Evolutionary conservation across 1,140 invertebrate genomes (phyloP).

Genomic region (Polyergus mexicanus): DNA sequence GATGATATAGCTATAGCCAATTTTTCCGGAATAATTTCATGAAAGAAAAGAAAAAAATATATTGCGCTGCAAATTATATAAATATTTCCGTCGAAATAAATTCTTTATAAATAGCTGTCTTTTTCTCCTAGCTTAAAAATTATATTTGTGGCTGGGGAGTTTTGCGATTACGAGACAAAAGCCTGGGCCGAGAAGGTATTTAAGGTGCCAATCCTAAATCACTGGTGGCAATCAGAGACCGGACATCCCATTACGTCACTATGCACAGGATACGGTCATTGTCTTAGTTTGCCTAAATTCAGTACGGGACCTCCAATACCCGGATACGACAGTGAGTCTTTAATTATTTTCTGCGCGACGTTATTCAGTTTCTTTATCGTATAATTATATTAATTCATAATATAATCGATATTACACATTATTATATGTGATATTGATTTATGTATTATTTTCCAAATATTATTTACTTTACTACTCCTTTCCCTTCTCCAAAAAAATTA

Average conservation of each 20-base stretch:
- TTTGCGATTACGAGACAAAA: conserved; percentile 97
- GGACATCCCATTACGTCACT: conserved; percentile 95
- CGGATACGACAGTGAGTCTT: conserved; percentile 90
- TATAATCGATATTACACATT: neutral
- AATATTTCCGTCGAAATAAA: no score
- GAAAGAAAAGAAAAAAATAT: neutral
- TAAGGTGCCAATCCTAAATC: conserved; percentile 94
- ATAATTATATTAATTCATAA: no score
- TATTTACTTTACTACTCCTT: no score
- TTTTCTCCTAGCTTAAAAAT: conserved; percentile 88
- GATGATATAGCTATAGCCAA: neutral
- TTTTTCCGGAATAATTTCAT: neutral
- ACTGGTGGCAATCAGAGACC: conserved; percentile 99
- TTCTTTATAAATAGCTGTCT: neutral
- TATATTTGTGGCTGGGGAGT: conserved; percentile 97
- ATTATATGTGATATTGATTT: no score
- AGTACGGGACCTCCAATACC: conserved; percentile 92
- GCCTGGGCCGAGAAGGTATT: conserved; percentile 94
- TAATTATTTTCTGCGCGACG: neutral
- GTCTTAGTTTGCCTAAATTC: conserved; percentile 89
- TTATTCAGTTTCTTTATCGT: neutral
- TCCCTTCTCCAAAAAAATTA: no score
- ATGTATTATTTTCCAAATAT: no score
- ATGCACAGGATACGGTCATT: conserved; percentile 92
- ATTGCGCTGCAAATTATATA: no score